These are phyloP conservation scores for Epicauta chinensis DNA, from an alignment of 1,140 invertebrate species.

Conservation along the genomic window DNA sequence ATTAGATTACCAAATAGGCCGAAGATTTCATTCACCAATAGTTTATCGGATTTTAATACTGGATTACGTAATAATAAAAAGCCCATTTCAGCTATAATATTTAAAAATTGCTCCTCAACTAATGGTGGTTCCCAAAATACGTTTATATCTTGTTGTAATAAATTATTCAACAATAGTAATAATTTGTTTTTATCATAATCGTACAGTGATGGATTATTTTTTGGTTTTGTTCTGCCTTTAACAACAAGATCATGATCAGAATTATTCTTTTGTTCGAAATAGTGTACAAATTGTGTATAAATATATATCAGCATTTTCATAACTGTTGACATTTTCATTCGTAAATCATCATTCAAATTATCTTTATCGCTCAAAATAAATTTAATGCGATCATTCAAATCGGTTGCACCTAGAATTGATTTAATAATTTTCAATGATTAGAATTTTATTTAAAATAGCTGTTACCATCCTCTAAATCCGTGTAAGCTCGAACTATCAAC, in stretches of 20 bases:
- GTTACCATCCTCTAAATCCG: constrained; percentile 43
- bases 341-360: constrained; percentile 28
- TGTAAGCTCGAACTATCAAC: constrained; percentile 37
- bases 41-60: constrained; percentile 41
- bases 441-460: not conserved
- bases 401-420: constrained; percentile 20
- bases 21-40: constrained; percentile 51
- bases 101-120: constrained; percentile 54
- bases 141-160: constrained; percentile 33
- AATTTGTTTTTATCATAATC: constrained; percentile 26
- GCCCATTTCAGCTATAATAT: constrained; percentile 53
- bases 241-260: constrained; percentile 18
- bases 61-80: constrained; percentile 60
- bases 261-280: constrained; percentile 27
- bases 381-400: constrained; percentile 24
- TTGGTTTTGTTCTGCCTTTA: constrained; percentile 17
- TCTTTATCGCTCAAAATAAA: constrained; percentile 34
- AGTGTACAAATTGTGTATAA: constrained; percentile 29
- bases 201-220: constrained; percentile 9
- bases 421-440: not conserved
- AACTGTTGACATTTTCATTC: constrained; percentile 30
- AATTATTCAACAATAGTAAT: constrained; percentile 23
- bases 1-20: constrained; percentile 58
- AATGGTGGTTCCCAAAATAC: constrained; percentile 64
- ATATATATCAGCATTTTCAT: constrained; percentile 36